Evolutionary conservation across 2,797 vertebrate genomes (phyloP).

Genomic region (Pangasius mekongensis): DNA sequence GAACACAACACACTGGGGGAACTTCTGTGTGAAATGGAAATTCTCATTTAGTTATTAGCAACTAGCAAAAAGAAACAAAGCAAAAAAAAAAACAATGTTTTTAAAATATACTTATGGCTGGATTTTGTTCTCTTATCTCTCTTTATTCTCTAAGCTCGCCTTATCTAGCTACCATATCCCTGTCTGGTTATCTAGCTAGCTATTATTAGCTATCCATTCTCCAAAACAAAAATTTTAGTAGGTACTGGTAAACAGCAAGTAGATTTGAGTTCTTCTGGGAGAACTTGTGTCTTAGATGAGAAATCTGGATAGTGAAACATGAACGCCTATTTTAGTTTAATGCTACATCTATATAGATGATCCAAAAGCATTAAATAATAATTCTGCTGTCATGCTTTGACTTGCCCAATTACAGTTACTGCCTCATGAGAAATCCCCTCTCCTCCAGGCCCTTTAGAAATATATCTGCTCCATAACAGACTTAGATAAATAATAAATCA

Average conservation of each 20-base stretch:
- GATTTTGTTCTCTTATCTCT: background rate
- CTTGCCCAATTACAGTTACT: background rate
- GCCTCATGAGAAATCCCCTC: background rate
- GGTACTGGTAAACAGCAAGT: background rate
- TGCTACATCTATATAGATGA: background rate
- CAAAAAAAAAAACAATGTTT: background rate
- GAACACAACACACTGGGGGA: background rate
- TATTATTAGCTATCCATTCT: background rate
- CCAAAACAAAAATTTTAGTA: background rate
- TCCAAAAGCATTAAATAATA: background rate
- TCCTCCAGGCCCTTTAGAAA: background rate
- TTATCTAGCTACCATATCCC: background rate
- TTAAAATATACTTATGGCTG: background rate
- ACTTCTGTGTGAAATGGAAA: background rate
- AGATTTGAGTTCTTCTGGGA: background rate
- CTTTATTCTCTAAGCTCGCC: background rate
- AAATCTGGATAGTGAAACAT: background rate
- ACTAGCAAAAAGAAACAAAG: background rate
- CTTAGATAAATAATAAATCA: background rate
- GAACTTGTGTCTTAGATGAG: background rate
- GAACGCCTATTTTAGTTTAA: background rate
- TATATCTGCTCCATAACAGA: background rate
- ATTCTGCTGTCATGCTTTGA: background rate
- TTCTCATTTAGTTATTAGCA: background rate
- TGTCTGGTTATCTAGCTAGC: background rate